Evolutionary conservation across 2,797 vertebrate species (phyloP).

Genomic region (Sebastes iracundus): DNA sequence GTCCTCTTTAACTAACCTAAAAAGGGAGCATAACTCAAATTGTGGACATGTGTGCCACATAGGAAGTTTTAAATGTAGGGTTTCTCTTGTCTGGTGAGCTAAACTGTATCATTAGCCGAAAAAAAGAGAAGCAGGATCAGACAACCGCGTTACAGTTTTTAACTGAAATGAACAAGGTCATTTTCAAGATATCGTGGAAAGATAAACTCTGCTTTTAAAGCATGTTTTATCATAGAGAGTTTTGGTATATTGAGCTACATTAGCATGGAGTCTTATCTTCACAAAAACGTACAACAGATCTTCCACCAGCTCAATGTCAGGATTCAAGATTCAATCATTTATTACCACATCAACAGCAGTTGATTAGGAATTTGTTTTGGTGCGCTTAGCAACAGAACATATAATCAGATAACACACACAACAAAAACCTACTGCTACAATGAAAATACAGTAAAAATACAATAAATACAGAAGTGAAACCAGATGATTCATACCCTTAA

Average conservation of each 20-base stretch:
- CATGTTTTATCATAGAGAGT: neutral
- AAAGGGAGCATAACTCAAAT: neutral
- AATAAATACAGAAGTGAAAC: too few species aligned
- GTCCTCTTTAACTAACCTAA: too few species aligned
- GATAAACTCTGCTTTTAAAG: neutral
- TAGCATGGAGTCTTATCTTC: neutral
- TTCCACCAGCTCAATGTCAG: neutral
- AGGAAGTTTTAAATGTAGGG: neutral
- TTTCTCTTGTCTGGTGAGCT: neutral
- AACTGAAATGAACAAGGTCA: neutral
- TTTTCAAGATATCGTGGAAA: neutral
- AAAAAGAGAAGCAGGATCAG: neutral
- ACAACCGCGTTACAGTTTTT: neutral
- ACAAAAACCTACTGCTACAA: accelerated
- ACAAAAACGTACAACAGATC: neutral
- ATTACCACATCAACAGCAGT: too few species aligned
- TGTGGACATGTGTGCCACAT: neutral
- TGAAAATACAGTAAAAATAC: accelerated
- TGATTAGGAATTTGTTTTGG: too few species aligned
- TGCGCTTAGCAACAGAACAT: too few species aligned
- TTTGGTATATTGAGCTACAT: neutral
- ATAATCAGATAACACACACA: too few species aligned
- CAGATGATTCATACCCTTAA: too few species aligned
- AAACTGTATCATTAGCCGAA: neutral
- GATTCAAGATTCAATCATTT: too few species aligned